A percentile compares a stretch with the other conserved stretches of the same genome.
Conservation (phyloP, 2,888 invertebrate species). For the Coelopa pilipes region DNA sequence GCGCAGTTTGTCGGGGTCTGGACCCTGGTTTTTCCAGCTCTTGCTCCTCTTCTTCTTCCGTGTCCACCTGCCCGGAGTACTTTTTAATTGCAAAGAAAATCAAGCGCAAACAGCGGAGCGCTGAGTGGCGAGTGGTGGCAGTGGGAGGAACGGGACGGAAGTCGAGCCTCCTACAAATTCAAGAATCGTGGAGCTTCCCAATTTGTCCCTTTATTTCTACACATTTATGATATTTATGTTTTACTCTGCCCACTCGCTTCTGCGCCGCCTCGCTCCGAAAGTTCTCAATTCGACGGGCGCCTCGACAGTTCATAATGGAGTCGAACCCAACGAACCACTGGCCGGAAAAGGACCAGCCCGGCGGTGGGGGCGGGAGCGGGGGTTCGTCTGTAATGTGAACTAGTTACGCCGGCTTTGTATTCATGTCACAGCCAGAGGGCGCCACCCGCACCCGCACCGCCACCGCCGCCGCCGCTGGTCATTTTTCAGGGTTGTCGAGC, state of each 20-base stretch:
- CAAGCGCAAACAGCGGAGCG: not conserved
- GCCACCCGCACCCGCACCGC: not conserved
- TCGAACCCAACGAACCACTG: not conserved
- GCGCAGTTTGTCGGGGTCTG: conserved; percentile 49
- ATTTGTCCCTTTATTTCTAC: not conserved
- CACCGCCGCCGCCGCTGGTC: not conserved
- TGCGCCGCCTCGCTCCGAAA: not conserved
- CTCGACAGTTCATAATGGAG: conserved; percentile 19
- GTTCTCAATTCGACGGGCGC: conserved; percentile 13
- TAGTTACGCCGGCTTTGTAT: conserved; percentile 5
- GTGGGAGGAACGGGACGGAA: not conserved
- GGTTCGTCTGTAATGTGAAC: not conserved
- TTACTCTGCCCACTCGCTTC: not conserved
- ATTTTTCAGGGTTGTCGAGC: not conserved
- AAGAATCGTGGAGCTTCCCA: not conserved
- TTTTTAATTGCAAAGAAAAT: not conserved
- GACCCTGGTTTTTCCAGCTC: not conserved
- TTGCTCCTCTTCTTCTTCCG: not conserved
- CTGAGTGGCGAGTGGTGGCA: not conserved
- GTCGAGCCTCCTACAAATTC: not conserved
- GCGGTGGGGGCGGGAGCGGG: too few relatives aligned
- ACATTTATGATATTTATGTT: not conserved
- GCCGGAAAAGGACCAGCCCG: not conserved
- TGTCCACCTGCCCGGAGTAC: not conserved
- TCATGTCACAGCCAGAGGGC: conserved; percentile 6